Evolutionary conservation across 2,888 invertebrate species (phyloP).

Genomic region (Pachycephus smyrnensis): DNA sequence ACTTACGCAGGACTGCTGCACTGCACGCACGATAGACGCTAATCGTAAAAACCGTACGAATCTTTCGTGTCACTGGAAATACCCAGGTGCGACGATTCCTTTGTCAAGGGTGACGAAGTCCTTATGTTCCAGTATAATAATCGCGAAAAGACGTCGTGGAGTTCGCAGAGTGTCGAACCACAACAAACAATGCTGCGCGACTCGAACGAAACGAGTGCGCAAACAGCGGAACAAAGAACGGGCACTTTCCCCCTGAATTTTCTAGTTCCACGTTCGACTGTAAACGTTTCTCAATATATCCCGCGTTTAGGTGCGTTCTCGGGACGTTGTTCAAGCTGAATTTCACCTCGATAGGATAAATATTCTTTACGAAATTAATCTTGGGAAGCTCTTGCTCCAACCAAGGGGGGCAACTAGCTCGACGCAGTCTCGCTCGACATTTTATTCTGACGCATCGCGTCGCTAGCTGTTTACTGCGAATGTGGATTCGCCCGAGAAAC

Average conservation of each 20-base stretch:
- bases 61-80: not conserved
- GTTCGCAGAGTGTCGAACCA: constrained; percentile 16
- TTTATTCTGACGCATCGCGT: constrained; percentile 56
- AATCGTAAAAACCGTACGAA: not conserved
- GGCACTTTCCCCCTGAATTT: constrained; percentile 38
- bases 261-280: constrained; percentile 9
- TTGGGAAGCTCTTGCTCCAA: constrained; percentile 21
- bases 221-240: constrained; percentile 52
- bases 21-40: not conserved
- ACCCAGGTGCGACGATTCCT: not conserved
- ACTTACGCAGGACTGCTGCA: constrained; percentile 13
- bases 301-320: not conserved
- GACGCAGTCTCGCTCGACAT: constrained; percentile 46
- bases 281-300: not conserved
- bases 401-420: constrained; percentile 37
- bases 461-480: constrained; percentile 61
- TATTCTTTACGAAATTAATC: constrained; percentile 4
- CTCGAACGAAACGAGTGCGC: constrained; percentile 55
- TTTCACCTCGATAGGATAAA: constrained; percentile 1
- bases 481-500: constrained; percentile 30
- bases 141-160: not conserved
- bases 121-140: not conserved
- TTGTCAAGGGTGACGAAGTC: not conserved
- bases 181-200: constrained; percentile 62
- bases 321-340: not conserved